These are phyloP conservation scores for Tricholauxania praeusta DNA, from an alignment of 2,888 invertebrate species.

Conservation along the genomic window DNA sequence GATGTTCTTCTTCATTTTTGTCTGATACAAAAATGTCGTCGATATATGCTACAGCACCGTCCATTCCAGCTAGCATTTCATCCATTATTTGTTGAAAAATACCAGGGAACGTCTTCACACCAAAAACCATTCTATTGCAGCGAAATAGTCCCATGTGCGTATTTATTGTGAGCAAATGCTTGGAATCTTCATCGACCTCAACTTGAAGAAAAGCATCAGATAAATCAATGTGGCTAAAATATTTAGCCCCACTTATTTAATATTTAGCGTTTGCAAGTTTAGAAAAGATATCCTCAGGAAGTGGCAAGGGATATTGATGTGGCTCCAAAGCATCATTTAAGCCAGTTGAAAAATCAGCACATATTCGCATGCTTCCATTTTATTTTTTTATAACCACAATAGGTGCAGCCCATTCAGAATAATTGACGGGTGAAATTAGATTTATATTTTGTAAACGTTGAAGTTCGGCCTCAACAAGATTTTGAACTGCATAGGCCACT, in stretches of 20 bases:
- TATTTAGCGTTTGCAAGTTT: slow-evolving; percentile 37
- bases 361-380: slow-evolving; percentile 44
- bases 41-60: slow-evolving; percentile 32
- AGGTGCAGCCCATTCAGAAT: slow-evolving; percentile 45
- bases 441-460: slow-evolving; percentile 39
- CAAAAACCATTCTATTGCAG: slow-evolving; percentile 37
- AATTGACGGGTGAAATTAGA: slow-evolving; percentile 44
- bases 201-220: slow-evolving; percentile 47
- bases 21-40: slow-evolving; percentile 43
- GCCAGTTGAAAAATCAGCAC: slow-evolving; percentile 48
- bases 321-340: slow-evolving; percentile 42
- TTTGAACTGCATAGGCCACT: slow-evolving; percentile 44
- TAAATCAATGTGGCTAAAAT: slow-evolving; percentile 42
- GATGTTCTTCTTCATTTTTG: slow-evolving; percentile 36
- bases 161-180: too few species aligned
- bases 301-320: slow-evolving; percentile 44
- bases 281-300: slow-evolving; percentile 44
- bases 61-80: slow-evolving; percentile 41
- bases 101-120: slow-evolving; percentile 42
- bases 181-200: too few species aligned
- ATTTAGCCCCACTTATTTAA: too few species aligned
- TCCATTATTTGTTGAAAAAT: slow-evolving; percentile 47
- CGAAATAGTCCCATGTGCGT: slow-evolving; percentile 36
- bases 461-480: slow-evolving; percentile 44
- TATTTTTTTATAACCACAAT: slow-evolving; percentile 46